These are phyloP conservation scores for Galbula dea DNA, from an alignment of 2,113 vertebrate genomes.

Conservation along the genomic window DNA sequence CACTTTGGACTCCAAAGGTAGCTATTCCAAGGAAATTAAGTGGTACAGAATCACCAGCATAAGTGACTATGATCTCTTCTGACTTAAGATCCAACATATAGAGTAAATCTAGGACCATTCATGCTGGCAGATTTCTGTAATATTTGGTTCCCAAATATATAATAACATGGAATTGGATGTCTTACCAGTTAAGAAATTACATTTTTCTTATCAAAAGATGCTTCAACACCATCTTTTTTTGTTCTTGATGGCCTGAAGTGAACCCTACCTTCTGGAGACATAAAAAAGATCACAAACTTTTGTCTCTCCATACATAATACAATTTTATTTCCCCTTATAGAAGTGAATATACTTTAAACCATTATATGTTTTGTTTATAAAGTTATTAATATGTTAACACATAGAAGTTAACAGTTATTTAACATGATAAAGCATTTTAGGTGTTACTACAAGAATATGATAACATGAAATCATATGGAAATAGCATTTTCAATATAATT, in stretches of 20 bases:
- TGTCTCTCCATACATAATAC: not conserved
- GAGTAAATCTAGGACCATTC: not conserved
- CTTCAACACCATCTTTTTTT: not conserved
- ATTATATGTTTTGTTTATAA: not conserved
- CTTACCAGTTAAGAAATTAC: not conserved
- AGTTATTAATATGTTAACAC: not conserved
- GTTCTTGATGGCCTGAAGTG: not conserved
- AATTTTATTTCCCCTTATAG: not conserved
- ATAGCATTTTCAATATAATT: not conserved
- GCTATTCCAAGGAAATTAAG: not conserved
- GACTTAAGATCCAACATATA: accelerated
- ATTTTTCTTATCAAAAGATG: not conserved
- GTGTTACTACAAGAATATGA: not conserved
- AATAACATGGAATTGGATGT: not conserved
- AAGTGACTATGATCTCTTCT: not conserved
- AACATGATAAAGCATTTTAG: not conserved
- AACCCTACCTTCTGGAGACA: not conserved
- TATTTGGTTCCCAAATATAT: not conserved
- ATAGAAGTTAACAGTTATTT: not conserved
- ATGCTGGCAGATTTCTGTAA: not conserved
- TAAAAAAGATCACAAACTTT: not conserved
- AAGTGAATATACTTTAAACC: not conserved
- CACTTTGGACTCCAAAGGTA: not conserved
- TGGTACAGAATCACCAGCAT: not conserved
- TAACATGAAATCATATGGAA: too few species aligned